Conservation (phyloP, 2,113 vertebrate species). For the Mesembrinibis cayennensis region DNA sequence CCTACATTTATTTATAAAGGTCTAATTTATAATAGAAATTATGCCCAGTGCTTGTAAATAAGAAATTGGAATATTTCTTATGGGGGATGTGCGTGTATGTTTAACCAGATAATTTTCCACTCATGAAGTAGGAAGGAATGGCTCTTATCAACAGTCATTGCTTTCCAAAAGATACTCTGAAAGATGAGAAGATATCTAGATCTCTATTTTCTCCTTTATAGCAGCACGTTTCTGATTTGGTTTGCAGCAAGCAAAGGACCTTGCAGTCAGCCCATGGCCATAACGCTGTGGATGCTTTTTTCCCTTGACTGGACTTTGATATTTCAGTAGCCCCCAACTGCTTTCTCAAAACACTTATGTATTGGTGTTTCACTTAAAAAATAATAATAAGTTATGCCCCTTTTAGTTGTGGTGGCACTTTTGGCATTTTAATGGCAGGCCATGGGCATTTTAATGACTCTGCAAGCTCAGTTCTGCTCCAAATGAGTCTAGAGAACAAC, state of each 20-base stretch:
- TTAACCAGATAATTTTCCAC: neutral
- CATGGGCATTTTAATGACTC: neutral
- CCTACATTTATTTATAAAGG: conserved; percentile 16
- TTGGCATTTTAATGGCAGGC: neutral
- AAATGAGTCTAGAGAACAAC: neutral
- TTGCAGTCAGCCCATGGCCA: neutral
- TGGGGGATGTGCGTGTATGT: fast-evolving
- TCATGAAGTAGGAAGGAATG: neutral
- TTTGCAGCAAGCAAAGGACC: neutral
- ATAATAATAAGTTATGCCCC: neutral
- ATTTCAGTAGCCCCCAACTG: neutral
- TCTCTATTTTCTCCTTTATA: neutral
- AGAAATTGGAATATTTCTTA: neutral
- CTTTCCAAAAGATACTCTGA: neutral
- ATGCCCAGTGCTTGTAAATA: neutral
- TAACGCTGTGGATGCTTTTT: neutral
- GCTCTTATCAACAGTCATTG: neutral
- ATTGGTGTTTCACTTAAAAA: neutral
- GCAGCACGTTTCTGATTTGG: neutral
- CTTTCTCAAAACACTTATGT: neutral
- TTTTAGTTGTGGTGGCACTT: neutral
- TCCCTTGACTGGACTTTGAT: neutral
- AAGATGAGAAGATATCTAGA: neutral
- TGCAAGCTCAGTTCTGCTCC: neutral
- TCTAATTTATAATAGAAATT: conserved; percentile 11